Evolutionary conservation across 2,888 invertebrate genomes (phyloP).

Genomic region (Tetragonisca angustula): DNA sequence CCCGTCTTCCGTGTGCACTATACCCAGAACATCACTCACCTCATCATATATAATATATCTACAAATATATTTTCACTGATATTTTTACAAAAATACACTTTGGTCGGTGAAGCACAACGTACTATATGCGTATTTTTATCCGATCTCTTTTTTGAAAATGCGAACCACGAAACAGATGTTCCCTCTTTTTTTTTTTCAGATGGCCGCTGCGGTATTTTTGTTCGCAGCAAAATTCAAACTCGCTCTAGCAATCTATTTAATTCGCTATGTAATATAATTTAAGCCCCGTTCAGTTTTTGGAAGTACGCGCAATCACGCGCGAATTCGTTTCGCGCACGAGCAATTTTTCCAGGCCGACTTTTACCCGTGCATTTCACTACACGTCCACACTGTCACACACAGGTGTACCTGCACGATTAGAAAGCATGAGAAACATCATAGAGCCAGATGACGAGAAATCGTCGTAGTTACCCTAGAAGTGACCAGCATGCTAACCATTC

Average conservation of each 20-base stretch:
- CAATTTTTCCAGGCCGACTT: conserved; percentile 6
- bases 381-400: conserved; percentile 56
- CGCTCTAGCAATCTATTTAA: background rate
- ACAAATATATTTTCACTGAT: background rate
- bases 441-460: conserved; percentile 45
- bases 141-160: background rate
- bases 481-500: conserved; percentile 57
- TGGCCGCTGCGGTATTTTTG: background rate
- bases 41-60: background rate
- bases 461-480: conserved; percentile 50
- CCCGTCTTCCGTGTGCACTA: conserved; percentile 39
- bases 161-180: no score
- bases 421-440: conserved; percentile 59
- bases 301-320: background rate
- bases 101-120: background rate
- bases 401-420: conserved; percentile 65
- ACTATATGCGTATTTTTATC: background rate
- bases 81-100: background rate
- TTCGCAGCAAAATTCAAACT: background rate
- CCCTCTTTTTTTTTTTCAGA: background rate
- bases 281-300: background rate
- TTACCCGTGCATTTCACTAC: conserved; percentile 19
- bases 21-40: conserved; percentile 36
- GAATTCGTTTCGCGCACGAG: background rate
- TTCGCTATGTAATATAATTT: background rate